phyloP scores from a whole-genome alignment of 1,140 invertebrate species.

The Brevipalpus yothersi region DNA sequence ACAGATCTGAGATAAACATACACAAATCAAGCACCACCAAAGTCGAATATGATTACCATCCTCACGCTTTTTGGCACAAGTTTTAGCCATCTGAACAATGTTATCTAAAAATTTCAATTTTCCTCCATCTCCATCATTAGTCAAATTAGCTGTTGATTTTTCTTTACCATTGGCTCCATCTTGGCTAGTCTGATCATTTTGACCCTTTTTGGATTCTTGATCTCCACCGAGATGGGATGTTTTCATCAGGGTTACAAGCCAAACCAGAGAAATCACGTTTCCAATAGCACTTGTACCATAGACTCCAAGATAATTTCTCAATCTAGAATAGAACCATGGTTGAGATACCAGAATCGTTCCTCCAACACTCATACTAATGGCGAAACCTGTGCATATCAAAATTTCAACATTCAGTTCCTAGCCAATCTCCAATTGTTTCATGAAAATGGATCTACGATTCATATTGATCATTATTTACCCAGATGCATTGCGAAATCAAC shows the following conservation, averaged over 20 bases:
- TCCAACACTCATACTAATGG: not conserved
- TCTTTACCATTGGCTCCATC: not conserved
- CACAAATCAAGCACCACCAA: not conserved
- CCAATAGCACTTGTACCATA: no score
- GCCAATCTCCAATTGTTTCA: no score
- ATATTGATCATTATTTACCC: not conserved
- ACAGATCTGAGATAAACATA: not conserved
- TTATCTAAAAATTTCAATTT: constrained; percentile 1
- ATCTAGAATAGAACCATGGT: no score
- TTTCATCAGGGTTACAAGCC: no score
- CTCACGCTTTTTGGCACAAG: not conserved
- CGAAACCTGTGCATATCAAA: not conserved
- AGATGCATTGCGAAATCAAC: constrained; percentile 3
- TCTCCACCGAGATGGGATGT: no score
- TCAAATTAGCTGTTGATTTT: not conserved
- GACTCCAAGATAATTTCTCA: no score
- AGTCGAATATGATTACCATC: not conserved
- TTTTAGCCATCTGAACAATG: not conserved
- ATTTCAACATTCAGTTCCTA: not conserved
- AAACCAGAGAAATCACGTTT: no score
- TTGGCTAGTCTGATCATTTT: not conserved
- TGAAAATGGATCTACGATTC: not conserved
- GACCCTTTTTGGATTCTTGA: no score
- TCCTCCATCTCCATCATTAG: not conserved
- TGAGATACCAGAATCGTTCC: not conserved